phyloP scores from a whole-genome alignment of 2,888 invertebrate genomes.

The Euspilapteryx auroguttella region DNA sequence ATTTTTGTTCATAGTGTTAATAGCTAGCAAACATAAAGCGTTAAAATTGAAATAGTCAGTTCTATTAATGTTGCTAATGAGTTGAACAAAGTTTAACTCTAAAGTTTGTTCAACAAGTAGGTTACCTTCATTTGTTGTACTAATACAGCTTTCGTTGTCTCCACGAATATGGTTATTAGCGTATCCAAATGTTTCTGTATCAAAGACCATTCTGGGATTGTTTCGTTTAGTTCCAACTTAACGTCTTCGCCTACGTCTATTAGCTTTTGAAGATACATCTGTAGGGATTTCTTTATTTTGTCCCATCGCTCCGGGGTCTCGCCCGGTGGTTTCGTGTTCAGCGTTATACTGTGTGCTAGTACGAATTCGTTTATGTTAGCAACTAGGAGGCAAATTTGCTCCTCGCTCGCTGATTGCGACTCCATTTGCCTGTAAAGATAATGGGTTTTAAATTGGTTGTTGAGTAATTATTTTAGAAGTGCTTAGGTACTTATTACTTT shows the following conservation, averaged over 20 bases:
- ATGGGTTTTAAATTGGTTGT: too few relatives aligned
- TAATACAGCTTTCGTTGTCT: conserved; percentile 59
- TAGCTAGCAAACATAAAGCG: not conserved
- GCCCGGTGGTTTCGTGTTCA: conserved; percentile 49
- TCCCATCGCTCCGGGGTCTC: conserved; percentile 53
- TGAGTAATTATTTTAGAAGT: too few relatives aligned
- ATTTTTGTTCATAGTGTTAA: not conserved
- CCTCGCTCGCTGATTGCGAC: conserved; percentile 23
- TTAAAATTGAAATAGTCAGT: too few relatives aligned
- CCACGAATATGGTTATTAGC: conserved; percentile 56
- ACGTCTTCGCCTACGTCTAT: conserved; percentile 53
- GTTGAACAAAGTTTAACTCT: too few relatives aligned
- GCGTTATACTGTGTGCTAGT: conserved; percentile 48
- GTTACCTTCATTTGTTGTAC: conserved; percentile 62
- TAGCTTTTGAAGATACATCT: conserved; percentile 42
- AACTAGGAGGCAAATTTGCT: conserved; percentile 48
- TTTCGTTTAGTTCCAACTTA: conserved; percentile 47
- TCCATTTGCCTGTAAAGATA: conserved; percentile 36
- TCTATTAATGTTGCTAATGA: too few relatives aligned
- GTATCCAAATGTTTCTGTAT: conserved; percentile 46
- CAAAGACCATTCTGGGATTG: conserved; percentile 32
- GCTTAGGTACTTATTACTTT: too few relatives aligned
- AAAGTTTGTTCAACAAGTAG: too few relatives aligned
- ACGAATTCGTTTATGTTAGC: conserved; percentile 63
- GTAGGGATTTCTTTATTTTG: conserved; percentile 46